A percentile compares a stretch with the other conserved stretches of the same genome.
Conservation (phyloP, 2,797 vertebrate species). For the Sebastes elongatus region DNA sequence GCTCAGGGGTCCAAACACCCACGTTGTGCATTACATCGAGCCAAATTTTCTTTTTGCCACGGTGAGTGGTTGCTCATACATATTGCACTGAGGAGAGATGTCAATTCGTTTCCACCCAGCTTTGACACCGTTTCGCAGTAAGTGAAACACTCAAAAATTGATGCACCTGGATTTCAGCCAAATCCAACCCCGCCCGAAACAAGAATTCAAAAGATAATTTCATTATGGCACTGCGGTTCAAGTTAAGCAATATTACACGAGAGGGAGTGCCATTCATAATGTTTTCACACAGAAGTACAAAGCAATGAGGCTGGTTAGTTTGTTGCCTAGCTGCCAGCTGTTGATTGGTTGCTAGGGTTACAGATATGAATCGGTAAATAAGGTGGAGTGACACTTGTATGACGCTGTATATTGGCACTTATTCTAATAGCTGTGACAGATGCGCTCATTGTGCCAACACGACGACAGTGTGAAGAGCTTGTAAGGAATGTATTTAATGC, state of each 20-base stretch:
- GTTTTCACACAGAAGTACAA: slow-evolving; percentile 7
- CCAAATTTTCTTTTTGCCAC: slow-evolving; percentile 57
- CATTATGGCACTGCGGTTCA: slow-evolving; percentile 9
- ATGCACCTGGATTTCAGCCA: slow-evolving; percentile 54
- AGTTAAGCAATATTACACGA: slow-evolving; percentile 2
- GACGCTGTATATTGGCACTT: slow-evolving; percentile 5
- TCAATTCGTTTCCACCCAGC: slow-evolving; percentile 57
- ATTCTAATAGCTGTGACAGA: slow-evolving; percentile 24
- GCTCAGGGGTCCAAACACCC: slow-evolving; percentile 60
- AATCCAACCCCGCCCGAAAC: slow-evolving; percentile 1
- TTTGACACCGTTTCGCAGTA: slow-evolving; percentile 53
- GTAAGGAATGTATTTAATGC: neutral
- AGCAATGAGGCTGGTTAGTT: neutral
- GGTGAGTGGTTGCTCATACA: slow-evolving; percentile 63
- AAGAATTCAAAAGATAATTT: slow-evolving; percentile 22
- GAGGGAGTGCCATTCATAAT: neutral
- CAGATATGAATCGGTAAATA: slow-evolving; percentile 35
- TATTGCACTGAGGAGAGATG: slow-evolving; percentile 66
- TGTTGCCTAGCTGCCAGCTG: slow-evolving; percentile 25
- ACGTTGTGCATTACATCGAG: slow-evolving; percentile 43
- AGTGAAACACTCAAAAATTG: slow-evolving; percentile 59
- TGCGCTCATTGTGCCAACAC: neutral
- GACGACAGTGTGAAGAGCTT: neutral
- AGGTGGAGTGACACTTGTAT: slow-evolving; percentile 23
- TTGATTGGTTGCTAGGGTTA: slow-evolving; percentile 52